These are phyloP conservation scores for Gila orcuttii DNA, from an alignment of 2,113 vertebrate species.

Conservation along the genomic window DNA sequence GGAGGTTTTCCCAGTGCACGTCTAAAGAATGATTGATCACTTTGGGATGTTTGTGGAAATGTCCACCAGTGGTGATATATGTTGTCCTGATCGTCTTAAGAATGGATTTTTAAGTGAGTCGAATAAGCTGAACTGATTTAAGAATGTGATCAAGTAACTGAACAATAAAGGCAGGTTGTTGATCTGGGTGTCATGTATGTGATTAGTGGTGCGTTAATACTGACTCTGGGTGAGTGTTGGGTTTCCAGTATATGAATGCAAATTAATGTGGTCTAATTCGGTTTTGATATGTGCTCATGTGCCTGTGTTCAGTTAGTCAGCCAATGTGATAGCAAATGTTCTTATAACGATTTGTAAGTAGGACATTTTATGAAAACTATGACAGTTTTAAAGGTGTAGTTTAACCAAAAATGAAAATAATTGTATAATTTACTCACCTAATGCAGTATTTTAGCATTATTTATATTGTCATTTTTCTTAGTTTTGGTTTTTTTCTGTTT, in stretches of 20 bases:
- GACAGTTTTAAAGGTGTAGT: neutral
- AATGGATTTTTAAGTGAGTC: constrained; percentile 53
- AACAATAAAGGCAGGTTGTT: constrained; percentile 30
- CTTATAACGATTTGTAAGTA: neutral
- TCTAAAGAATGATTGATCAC: constrained; percentile 39
- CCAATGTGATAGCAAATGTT: too few species aligned
- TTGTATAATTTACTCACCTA: too few species aligned
- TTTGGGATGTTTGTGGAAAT: constrained; percentile 55
- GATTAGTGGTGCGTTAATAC: constrained; percentile 6
- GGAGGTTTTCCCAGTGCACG: constrained; percentile 32
- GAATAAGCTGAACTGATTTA: constrained; percentile 32
- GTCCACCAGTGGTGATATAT: constrained; percentile 42
- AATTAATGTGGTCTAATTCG: neutral
- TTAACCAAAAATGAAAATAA: neutral
- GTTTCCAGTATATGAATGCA: neutral
- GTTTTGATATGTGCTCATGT: neutral
- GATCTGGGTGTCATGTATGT: constrained; percentile 31
- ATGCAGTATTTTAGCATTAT: too few species aligned
- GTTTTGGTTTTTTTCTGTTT: too few species aligned
- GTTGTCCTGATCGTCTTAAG: constrained; percentile 29
- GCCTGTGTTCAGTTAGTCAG: neutral
- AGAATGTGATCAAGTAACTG: constrained; percentile 48
- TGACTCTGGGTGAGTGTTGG: neutral
- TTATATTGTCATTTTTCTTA: too few species aligned
- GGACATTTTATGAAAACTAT: neutral